Evolutionary conservation across 2,888 invertebrate species (phyloP), one percentile per base, ranked within the genome.

Genomic region (Pachycephus smyrnensis): DNA sequence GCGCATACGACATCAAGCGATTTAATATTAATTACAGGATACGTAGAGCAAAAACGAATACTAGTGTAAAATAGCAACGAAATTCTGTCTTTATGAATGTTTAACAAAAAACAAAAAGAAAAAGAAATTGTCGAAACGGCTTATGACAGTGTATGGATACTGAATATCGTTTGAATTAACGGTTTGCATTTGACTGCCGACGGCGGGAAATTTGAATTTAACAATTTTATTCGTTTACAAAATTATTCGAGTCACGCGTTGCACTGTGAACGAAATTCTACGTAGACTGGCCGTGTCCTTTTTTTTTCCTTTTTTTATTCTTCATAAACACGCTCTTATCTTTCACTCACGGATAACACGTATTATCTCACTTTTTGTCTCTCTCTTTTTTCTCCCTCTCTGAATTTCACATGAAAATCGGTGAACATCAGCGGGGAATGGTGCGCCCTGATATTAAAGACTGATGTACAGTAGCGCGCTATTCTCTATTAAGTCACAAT

Each of bases 391-490:
- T 68, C 6, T 11, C 69, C 32, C 69, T 69, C 32, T 69, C 32
- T 30, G 30, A 31, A 31, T 69, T 69, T 69, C 30, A 69, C 69
- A 32, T 73, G 80, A 86, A 83, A 84, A 83, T 82, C 81, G 82
- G 82, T 82, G 75, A 87, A 87, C 85, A 86, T 87, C 86, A 83
- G 84, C 82, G 90, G 90, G 40, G 89, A 90, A 91, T 91, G 90
- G 91, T 91, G 91, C 91, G 91, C 91, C 91, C 91, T 91, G 91
- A 90, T 91, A 89, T 91, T 90, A 91, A 69, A 91, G 91, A 91
- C 91, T 91, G 91, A 91, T 91, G 91, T 91, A 91, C 91, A 91
- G 91, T 91, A 85, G 91, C 91, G 91, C 91, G 90, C 91, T 91
- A 89, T 91, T 91, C 90, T 90, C 89, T 80, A n/a, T 80, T 30